phyloP scores from a whole-genome alignment of 2,888 invertebrate genomes.

The Meloe dianella region DNA sequence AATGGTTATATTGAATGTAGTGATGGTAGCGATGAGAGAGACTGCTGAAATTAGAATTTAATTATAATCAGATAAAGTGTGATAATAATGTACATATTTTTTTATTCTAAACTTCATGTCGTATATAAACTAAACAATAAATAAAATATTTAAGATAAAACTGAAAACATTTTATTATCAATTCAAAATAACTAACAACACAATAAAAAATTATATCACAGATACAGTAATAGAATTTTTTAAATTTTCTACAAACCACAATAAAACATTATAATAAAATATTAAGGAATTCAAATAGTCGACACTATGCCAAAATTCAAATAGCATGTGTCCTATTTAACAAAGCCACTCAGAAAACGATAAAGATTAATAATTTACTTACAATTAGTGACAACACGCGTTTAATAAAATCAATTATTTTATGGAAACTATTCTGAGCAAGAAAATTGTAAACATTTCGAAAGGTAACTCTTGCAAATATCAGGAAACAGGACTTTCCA shows the following conservation, averaged over 20 bases:
- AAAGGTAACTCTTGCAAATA: too few relatives aligned
- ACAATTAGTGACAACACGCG: too few relatives aligned
- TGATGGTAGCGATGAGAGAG: conserved; percentile 75
- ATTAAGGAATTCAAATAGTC: too few relatives aligned
- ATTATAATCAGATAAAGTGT: conserved; percentile 2
- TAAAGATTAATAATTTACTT: too few relatives aligned
- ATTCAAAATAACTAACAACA: background rate
- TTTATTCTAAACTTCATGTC: background rate
- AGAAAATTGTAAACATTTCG: too few relatives aligned
- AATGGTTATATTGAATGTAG: conserved; percentile 81
- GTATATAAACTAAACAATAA: background rate
- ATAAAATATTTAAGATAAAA: background rate
- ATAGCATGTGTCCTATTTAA: too few relatives aligned
- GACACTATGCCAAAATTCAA: too few relatives aligned
- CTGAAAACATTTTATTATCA: background rate
- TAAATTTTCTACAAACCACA: background rate
- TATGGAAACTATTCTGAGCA: too few relatives aligned
- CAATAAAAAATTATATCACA: conserved; percentile 28
- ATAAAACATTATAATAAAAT: too few relatives aligned
- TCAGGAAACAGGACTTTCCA: too few relatives aligned
- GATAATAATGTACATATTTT: conserved; percentile 10
- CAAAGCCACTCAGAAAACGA: too few relatives aligned
- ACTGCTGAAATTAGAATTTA: conserved; percentile 57
- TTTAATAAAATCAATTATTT: too few relatives aligned
- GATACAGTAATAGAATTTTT: conserved; percentile 21